phyloP scores from a whole-genome alignment of 2,113 vertebrate genomes.

The Bubalus kerabau region DNA sequence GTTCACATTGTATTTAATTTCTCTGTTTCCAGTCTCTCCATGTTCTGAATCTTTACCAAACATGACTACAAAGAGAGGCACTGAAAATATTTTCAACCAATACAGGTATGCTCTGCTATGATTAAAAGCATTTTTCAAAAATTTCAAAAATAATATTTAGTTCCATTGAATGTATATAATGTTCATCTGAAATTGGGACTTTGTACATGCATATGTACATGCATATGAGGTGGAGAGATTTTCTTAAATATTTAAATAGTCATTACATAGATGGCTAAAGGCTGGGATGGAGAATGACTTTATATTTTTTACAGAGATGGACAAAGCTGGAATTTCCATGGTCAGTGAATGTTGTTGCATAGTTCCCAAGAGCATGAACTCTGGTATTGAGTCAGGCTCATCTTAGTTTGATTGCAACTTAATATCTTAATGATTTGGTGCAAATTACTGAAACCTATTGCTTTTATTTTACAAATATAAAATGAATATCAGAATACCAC shows the following conservation, averaged over 20 bases:
- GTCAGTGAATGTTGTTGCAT: background rate
- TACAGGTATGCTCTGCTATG: background rate
- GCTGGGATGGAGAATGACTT: background rate
- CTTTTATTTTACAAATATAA: background rate
- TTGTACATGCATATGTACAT: background rate
- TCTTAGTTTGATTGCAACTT: background rate
- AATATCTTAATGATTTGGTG: background rate
- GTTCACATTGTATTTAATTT: accelerated
- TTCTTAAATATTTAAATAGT: background rate
- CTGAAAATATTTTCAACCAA: background rate
- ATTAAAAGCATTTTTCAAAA: background rate
- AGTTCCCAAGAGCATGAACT: accelerated
- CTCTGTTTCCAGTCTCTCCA: accelerated
- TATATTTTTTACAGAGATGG: background rate
- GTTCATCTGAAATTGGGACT: background rate
- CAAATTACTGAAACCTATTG: background rate
- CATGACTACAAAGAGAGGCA: background rate
- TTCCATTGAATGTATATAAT: accelerated
- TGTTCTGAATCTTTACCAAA: background rate
- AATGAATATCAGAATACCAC: background rate
- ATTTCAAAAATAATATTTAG: background rate
- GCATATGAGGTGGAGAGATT: accelerated
- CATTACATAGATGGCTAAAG: background rate
- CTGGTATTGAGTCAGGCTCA: accelerated
- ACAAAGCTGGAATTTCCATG: background rate